phyloP scores from a whole-genome alignment of 2,113 vertebrate species.

The Saguinus midas region DNA sequence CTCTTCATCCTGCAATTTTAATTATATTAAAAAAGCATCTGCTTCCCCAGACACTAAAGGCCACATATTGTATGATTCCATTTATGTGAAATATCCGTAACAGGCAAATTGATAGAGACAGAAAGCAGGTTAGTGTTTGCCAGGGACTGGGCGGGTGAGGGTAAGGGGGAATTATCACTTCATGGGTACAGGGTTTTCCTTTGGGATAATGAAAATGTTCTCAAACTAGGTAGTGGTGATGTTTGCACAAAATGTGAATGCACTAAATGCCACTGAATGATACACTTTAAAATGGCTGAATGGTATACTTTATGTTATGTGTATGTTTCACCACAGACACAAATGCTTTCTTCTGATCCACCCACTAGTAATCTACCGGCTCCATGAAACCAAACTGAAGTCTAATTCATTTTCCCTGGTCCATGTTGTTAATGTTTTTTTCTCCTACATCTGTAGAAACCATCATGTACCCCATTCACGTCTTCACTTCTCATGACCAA shows the following conservation, averaged over 20 bases:
- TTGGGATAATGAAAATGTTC: background rate
- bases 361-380: background rate
- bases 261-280: background rate
- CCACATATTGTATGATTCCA: background rate
- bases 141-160: background rate
- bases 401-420: background rate
- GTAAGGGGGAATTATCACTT: background rate
- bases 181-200: background rate
- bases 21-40: background rate
- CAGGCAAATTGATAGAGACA: background rate
- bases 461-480: accelerated
- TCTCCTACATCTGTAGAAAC: background rate
- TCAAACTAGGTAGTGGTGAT: background rate
- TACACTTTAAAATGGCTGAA: background rate
- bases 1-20: background rate
- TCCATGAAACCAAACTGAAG: background rate
- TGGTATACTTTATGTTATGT: background rate
- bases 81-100: background rate
- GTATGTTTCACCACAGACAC: background rate
- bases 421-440: too few species aligned
- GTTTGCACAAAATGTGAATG: background rate
- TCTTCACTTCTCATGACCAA: background rate
- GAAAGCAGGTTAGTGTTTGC: background rate
- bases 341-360: background rate
- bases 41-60: background rate